phyloP scores from a whole-genome alignment of 2,888 invertebrate genomes.

The Lydus trimaculatus region DNA sequence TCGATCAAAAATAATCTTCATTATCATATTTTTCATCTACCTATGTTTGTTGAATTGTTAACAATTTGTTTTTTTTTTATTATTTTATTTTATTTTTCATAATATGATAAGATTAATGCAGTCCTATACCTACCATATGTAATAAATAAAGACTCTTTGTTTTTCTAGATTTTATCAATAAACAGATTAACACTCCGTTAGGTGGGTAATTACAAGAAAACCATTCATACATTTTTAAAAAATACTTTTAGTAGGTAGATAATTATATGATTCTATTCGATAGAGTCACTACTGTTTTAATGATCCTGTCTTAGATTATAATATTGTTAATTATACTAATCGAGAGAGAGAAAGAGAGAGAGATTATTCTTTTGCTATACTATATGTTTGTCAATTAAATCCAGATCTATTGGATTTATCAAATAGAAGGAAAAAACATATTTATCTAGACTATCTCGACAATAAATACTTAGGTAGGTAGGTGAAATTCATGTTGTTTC shows the following conservation, averaged over 20 bases:
- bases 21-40: constrained; percentile 10
- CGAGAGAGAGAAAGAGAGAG: too few species aligned
- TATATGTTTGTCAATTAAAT: background rate
- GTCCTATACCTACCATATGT: too few species aligned
- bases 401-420: background rate
- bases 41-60: background rate
- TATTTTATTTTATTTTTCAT: too few species aligned
- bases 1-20: constrained; percentile 12
- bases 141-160: background rate
- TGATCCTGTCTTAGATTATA: constrained; percentile 20
- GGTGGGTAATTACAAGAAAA: background rate
- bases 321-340: constrained; percentile 25
- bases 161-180: background rate
- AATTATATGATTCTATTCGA: background rate
- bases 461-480: background rate
- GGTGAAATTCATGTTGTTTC: background rate
- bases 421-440: background rate
- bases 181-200: background rate
- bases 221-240: background rate
- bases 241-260: background rate
- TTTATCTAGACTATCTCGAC: background rate
- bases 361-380: constrained; percentile 19
- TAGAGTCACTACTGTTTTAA: constrained; percentile 26
- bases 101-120: background rate
- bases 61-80: background rate